phyloP scores from a whole-genome alignment of 2,888 invertebrate genomes.

The Rhagonycha lutea region DNA sequence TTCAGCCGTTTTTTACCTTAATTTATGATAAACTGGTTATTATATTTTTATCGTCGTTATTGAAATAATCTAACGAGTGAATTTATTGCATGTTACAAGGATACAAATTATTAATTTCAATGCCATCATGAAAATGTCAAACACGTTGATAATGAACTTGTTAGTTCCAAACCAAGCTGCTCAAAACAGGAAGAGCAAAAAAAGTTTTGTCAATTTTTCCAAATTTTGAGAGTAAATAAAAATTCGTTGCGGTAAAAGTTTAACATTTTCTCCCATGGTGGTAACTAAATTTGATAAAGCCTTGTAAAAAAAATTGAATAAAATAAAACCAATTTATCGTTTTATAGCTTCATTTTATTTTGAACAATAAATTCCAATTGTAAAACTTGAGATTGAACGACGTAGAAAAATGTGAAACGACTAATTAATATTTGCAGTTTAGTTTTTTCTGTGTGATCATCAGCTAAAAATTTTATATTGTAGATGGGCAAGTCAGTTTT shows the following conservation, averaged over 20 bases:
- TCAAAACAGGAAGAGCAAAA: not conserved
- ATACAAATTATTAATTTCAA: not conserved
- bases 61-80: not conserved
- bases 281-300: not conserved
- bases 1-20: not conserved
- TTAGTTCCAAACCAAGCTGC: not conserved
- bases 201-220: too few species aligned
- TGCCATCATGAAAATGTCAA: not conserved
- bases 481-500: constrained; percentile 6
- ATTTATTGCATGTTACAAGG: not conserved
- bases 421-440: not conserved
- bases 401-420: not conserved
- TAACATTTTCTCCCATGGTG: not conserved
- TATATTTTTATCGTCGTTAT: not conserved
- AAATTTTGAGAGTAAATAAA: too few species aligned
- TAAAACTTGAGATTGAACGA: not conserved
- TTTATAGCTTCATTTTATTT: not conserved
- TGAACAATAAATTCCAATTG: not conserved
- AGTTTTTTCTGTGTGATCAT: constrained; percentile 1
- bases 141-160: not conserved
- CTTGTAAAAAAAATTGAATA: not conserved
- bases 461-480: constrained; percentile 1
- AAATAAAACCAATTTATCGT: not conserved
- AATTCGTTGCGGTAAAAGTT: not conserved
- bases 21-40: not conserved